Evolutionary conservation across 1,140 invertebrate genomes (phyloP), one percentile per base, ranked within the genome.

Genomic region (Lethocerus indicus): DNA sequence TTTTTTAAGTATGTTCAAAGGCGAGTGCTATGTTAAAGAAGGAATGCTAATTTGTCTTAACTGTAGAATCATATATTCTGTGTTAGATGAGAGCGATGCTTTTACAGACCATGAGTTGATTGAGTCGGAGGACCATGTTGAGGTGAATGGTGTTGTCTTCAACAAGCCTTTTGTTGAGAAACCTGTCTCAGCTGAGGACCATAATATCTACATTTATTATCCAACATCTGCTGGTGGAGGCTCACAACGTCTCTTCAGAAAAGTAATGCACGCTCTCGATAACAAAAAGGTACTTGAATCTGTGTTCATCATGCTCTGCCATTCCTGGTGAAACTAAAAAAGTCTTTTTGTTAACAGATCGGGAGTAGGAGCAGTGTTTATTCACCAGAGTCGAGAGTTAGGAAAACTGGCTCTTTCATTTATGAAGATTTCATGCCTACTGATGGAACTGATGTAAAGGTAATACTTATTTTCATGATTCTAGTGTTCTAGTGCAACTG

Each of bases 381-480:
- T 66, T 96, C 91, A 1, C 86, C 89, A 9, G 91, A 96, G 66
- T 96, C 90, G 40, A 75, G 89, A 56, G 89, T 99, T 14, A 74
- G 96, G 25, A 95, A 92, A 68, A 90, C 87, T 18, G 95, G 96
- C 16, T 97, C 92, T 9, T 99, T 91, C 68, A 98, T 99, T 62
- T 99, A 99, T 65, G 96, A 99, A 78, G 95, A 99, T 69, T 99
- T 99, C 66, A 99, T 99, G 93, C 94, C 95, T 1, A 99, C 96
- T 21, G 96, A 99, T 76, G 96, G 96, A 64, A 79, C 84, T 24
- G 85, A 88, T 71, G 83, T 88, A 5, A 88, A 88, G 68, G 83
- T 85, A 61, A 61, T 23, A 42, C 3, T 42, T 42, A 21, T 42
- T 18, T 42, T 21, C n/a, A n/a, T n/a, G n/a, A n/a, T n/a, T n/a